phyloP scores from a whole-genome alignment of 2,888 invertebrate species.

The Drosophila paucipuncta region DNA sequence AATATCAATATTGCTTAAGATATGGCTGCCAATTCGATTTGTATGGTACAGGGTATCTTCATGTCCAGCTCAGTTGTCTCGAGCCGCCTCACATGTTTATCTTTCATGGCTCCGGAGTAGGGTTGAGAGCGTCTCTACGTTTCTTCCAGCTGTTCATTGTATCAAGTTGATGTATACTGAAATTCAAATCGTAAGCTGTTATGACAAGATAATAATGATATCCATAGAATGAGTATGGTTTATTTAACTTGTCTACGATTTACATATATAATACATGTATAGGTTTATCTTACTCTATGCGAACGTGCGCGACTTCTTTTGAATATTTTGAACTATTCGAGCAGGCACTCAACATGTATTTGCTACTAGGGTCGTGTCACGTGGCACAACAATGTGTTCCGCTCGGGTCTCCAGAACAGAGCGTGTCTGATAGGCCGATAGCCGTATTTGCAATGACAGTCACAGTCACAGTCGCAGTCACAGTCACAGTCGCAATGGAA shows the following conservation, averaged over 20 bases:
- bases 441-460: constrained; percentile 7
- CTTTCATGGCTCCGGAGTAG: background rate
- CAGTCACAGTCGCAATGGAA: constrained; percentile 8
- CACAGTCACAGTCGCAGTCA: constrained; percentile 12
- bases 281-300: background rate
- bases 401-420: constrained; percentile 22
- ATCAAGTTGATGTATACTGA: background rate
- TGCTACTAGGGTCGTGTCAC: constrained; percentile 2
- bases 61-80: background rate
- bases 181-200: background rate
- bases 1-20: background rate
- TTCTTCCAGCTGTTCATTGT: background rate
- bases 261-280: background rate
- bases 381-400: background rate
- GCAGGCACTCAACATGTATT: background rate
- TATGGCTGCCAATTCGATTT: background rate
- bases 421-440: constrained; percentile 28
- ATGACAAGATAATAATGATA: background rate
- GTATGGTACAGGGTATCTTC: background rate
- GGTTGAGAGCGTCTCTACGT: background rate
- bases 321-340: background rate
- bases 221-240: background rate
- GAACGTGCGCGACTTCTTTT: background rate
- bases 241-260: background rate
- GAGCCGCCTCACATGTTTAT: background rate